phyloP scores from a whole-genome alignment of 2,113 vertebrate species.

The Mellivora capensis region DNA sequence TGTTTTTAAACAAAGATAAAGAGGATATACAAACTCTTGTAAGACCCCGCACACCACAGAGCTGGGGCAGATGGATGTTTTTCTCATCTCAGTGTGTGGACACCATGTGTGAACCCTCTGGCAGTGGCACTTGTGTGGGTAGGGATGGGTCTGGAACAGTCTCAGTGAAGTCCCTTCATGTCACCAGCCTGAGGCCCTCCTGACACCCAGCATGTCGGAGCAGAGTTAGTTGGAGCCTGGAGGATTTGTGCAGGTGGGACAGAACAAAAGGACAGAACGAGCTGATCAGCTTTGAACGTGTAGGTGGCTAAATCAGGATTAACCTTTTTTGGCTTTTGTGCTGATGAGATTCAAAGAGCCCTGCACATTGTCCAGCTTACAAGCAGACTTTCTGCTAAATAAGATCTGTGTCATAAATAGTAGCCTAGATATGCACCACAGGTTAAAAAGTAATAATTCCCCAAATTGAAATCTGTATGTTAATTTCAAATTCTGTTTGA shows the following conservation, averaged over 20 bases:
- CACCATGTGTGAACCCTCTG: neutral
- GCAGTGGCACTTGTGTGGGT: neutral
- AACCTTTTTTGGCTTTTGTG: constrained; percentile 66
- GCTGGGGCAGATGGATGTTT: neutral
- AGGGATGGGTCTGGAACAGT: neutral
- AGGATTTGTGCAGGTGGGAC: constrained; percentile 56
- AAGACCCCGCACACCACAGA: neutral
- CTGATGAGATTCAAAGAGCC: constrained; percentile 64
- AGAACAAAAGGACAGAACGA: constrained; percentile 63
- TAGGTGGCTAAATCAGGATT: constrained; percentile 65
- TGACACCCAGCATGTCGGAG: neutral
- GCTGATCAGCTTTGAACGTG: constrained; percentile 63
- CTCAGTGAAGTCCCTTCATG: neutral
- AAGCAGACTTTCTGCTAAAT: constrained; percentile 51
- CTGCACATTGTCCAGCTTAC: neutral
- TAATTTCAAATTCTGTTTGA: constrained; percentile 49
- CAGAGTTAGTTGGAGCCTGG: neutral
- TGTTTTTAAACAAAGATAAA: neutral
- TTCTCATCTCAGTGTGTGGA: neutral
- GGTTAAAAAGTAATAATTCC: constrained; percentile 40
- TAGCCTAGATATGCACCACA: constrained; percentile 7
- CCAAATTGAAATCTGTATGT: neutral
- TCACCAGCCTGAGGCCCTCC: constrained; percentile 6
- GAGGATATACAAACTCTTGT: neutral
- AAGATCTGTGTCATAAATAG: constrained; percentile 53